A percentile compares a stretch with the other conserved stretches of the same genome.
phyloP scores from a whole-genome alignment of 2,113 vertebrate genomes.

The Phylloscopus trochilus region DNA sequence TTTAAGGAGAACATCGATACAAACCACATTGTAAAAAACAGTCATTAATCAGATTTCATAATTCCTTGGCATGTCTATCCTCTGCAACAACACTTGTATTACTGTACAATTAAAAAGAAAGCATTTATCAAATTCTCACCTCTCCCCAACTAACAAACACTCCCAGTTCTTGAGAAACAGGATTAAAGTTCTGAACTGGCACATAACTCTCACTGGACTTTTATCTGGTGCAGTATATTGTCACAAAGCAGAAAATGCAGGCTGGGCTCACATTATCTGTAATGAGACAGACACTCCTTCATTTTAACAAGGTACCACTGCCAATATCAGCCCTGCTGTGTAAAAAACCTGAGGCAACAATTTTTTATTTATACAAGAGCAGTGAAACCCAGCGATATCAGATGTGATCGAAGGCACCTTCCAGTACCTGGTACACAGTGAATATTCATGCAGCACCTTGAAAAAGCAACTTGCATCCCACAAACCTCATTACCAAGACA shows the following conservation, averaged over 20 bases:
- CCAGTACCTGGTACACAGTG: background rate
- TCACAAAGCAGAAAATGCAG: conserved; percentile 61
- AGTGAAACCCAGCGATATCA: background rate
- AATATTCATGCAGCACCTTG: background rate
- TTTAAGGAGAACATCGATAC: background rate
- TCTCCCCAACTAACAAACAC: background rate
- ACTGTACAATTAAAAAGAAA: background rate
- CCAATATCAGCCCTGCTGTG: conserved; percentile 49
- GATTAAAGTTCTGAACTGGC: conserved; percentile 43
- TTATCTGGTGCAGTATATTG: conserved; percentile 43
- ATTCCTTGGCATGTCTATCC: background rate
- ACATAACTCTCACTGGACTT: conserved; percentile 52
- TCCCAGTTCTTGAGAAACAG: background rate
- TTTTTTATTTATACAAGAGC: conserved; percentile 52
- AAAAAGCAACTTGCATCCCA: background rate
- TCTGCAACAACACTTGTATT: background rate
- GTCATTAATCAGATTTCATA: background rate
- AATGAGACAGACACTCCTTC: conserved; percentile 66
- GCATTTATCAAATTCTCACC: background rate
- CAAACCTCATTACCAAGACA: background rate
- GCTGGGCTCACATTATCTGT: conserved; percentile 61
- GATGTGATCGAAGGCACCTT: conserved; percentile 4
- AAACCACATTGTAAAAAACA: background rate
- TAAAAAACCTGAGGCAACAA: conserved; percentile 16
- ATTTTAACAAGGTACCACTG: conserved; percentile 70